A percentile compares a stretch with the other conserved stretches of the same genome.
These are phyloP conservation scores for Callyntrura guangdongensis DNA, from an alignment of 2,888 invertebrate genomes.

Conservation along the genomic window DNA sequence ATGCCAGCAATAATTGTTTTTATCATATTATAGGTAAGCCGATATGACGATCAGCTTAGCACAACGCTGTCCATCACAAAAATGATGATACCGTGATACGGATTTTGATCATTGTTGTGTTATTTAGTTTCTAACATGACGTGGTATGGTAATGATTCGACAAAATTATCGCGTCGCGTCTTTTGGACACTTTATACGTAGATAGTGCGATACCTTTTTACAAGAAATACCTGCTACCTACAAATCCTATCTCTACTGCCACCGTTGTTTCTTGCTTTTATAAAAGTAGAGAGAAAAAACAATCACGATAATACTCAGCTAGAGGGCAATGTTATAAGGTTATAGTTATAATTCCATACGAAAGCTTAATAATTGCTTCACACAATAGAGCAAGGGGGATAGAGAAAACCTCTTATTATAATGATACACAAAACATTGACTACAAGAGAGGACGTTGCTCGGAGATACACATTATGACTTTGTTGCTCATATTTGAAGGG, in stretches of 20 bases:
- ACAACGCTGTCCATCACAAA: not conserved
- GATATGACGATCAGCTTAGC: constrained; percentile 10
- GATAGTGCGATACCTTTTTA: constrained; percentile 20
- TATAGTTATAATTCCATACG: constrained; percentile 23
- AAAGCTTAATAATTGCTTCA: constrained; percentile 9
- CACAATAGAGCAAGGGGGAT: not conserved
- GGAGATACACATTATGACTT: constrained; percentile 76
- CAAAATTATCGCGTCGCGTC: not conserved
- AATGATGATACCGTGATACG: constrained; percentile 4
- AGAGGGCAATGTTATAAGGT: constrained; percentile 60
- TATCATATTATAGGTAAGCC: not conserved
- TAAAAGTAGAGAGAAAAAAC: constrained; percentile 15
- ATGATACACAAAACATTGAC: constrained; percentile 27
- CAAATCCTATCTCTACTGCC: not conserved
- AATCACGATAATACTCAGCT: constrained; percentile 12
- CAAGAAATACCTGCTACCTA: not conserved
- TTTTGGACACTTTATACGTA: not conserved
- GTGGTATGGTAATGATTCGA: constrained; percentile 27
- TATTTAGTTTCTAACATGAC: not conserved
- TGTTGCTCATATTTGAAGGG: constrained; percentile 80
- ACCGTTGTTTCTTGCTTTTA: not conserved
- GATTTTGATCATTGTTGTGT: constrained; percentile 46
- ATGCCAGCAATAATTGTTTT: not conserved
- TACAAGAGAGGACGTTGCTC: constrained; percentile 74
- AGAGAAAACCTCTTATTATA: constrained; percentile 27